Conservation (phyloP, 2,888 invertebrate genomes). For the Lysandra coridon region DNA sequence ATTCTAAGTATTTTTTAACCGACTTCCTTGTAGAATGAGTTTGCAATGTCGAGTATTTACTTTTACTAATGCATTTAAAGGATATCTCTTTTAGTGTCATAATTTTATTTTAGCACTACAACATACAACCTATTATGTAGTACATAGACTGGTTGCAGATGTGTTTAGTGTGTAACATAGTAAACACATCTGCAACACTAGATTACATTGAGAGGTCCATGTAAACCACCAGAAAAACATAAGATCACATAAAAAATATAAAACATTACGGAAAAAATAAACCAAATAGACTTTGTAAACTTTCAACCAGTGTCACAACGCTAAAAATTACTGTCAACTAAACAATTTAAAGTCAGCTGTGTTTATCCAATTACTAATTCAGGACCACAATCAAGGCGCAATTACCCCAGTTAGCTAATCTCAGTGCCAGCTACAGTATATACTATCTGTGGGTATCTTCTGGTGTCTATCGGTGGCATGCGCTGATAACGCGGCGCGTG, state of each 20-base stretch:
- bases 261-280: background rate
- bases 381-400: constrained; percentile 29
- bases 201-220: no score
- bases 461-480: constrained; percentile 36
- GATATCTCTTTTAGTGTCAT: no score
- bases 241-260: background rate
- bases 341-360: background rate
- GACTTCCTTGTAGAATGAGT: no score
- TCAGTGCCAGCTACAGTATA: constrained; percentile 32
- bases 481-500: constrained; percentile 41
- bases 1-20: no score
- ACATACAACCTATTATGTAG: no score
- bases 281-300: background rate
- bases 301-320: background rate
- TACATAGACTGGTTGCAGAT: no score
- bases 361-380: constrained; percentile 18
- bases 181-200: no score
- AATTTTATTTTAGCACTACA: no score
- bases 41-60: background rate
- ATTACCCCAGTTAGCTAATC: constrained; percentile 32
- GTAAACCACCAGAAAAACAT: no score
- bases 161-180: no score
- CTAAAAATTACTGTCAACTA: constrained; percentile 7
- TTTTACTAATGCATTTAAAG: background rate
- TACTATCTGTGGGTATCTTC: constrained; percentile 35